Conservation (phyloP, 2,888 invertebrate species). For the Habroteleia sp. region DNA sequence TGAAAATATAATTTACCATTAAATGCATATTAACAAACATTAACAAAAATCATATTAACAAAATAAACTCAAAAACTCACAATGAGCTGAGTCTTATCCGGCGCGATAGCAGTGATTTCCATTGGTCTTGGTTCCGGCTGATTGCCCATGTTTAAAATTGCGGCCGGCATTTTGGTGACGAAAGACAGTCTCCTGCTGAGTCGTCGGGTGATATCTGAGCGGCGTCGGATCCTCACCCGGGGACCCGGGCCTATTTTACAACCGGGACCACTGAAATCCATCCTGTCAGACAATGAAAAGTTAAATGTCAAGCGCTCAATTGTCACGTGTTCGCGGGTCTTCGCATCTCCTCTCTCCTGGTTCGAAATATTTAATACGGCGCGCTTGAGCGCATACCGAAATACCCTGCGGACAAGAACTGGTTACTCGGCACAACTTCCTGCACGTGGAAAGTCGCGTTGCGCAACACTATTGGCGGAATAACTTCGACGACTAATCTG, state of each 20-base stretch:
- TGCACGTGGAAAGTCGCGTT: constrained; percentile 57
- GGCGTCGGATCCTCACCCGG: constrained; percentile 74
- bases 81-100: constrained; percentile 85
- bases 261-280: constrained; percentile 73
- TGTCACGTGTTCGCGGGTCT: constrained; percentile 23
- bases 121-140: constrained; percentile 81
- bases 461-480: constrained; percentile 38
- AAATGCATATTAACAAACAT: too few relatives aligned
- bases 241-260: constrained; percentile 76
- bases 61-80: constrained; percentile 78
- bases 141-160: constrained; percentile 83
- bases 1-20: too few relatives aligned
- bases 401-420: constrained; percentile 34
- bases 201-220: constrained; percentile 84
- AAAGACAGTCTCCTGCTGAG: constrained; percentile 84
- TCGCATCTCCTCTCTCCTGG: constrained; percentile 30
- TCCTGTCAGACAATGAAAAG: constrained; percentile 67
- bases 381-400: constrained; percentile 24
- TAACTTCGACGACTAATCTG: constrained; percentile 16
- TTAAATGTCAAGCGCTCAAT: constrained; percentile 16
- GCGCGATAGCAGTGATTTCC: constrained; percentile 85
- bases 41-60: too few relatives aligned
- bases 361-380: constrained; percentile 7
- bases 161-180: constrained; percentile 83
- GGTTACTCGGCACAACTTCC: constrained; percentile 45